These are phyloP conservation scores for Chloroceryle inda DNA, from an alignment of 2,797 vertebrate species.

Conservation along the genomic window DNA sequence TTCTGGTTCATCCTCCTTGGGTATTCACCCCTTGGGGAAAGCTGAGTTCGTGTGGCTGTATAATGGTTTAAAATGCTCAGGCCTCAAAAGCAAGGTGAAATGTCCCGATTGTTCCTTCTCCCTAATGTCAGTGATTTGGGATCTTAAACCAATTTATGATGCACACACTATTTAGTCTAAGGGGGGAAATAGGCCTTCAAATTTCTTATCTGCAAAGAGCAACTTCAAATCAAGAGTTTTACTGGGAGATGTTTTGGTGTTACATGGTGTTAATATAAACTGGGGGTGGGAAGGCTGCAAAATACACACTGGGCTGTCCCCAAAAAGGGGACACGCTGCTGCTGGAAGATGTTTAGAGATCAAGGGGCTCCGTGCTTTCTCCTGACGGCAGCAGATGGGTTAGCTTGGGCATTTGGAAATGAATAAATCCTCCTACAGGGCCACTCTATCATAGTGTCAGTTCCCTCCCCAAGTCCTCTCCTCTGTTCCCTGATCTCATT, in stretches of 20 bases:
- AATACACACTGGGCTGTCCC: rapidly evolving
- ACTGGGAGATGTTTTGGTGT: background rate
- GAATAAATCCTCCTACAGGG: conserved; percentile 12
- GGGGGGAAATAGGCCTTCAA: background rate
- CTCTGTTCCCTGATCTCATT: background rate
- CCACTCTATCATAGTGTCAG: conserved; percentile 27
- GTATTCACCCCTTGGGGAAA: background rate
- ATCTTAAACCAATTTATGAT: background rate
- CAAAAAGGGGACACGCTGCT: background rate
- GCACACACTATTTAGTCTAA: background rate
- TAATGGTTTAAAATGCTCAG: background rate
- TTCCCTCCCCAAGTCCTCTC: background rate
- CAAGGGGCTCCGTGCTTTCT: background rate
- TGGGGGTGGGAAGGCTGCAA: background rate
- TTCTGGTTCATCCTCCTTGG: background rate
- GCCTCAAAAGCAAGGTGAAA: rapidly evolving
- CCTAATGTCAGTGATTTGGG: background rate
- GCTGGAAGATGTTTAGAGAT: background rate
- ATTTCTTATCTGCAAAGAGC: background rate
- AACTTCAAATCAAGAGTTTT: background rate
- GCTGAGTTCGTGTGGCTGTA: background rate
- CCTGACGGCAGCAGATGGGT: conserved; percentile 39
- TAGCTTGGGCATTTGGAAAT: background rate
- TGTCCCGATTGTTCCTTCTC: background rate
- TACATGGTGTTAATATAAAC: background rate